phyloP scores from a whole-genome alignment of 1,140 invertebrate genomes.

The Wasmannia auropunctata region DNA sequence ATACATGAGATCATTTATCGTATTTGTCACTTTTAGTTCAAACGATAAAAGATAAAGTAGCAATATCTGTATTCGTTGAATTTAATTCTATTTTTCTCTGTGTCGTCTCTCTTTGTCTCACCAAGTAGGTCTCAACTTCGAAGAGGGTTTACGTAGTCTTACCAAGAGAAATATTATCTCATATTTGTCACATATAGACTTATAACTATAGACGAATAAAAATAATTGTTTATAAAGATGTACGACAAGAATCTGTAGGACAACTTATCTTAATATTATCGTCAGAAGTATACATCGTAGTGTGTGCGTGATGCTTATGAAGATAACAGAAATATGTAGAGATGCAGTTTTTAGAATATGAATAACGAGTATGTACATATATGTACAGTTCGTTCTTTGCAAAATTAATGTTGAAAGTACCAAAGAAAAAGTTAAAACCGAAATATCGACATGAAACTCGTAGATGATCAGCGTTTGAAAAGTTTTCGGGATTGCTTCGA shows the following conservation, averaged over 20 bases:
- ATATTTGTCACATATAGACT: constrained; percentile 8
- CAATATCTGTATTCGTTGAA: constrained; percentile 17
- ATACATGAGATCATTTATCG: not conserved
- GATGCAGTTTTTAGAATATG: constrained; percentile 2
- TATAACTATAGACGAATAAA: constrained; percentile 32
- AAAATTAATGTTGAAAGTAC: constrained; percentile 9
- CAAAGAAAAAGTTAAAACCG: constrained; percentile 16
- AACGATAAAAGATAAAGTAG: constrained; percentile 28
- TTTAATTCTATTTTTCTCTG: constrained; percentile 20
- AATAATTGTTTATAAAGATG: constrained; percentile 18
- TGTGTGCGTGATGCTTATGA: constrained; percentile 25
- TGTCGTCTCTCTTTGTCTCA: not conserved
- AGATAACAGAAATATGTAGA: constrained; percentile 38
- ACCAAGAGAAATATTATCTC: not conserved
- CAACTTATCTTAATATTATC: constrained; percentile 46
- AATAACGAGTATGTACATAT: constrained; percentile 15
- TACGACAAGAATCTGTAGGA: not conserved
- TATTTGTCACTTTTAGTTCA: not conserved
- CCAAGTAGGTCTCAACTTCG: constrained; percentile 1
- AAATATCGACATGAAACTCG: constrained; percentile 9
- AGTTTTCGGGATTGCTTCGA: constrained; percentile 19
- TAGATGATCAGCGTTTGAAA: constrained; percentile 39
- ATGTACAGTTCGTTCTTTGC: constrained; percentile 39
- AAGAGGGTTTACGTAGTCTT: constrained; percentile 10
- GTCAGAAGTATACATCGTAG: constrained; percentile 45